phyloP scores from a whole-genome alignment of 2,888 invertebrate species.

The Alcis repandata region DNA sequence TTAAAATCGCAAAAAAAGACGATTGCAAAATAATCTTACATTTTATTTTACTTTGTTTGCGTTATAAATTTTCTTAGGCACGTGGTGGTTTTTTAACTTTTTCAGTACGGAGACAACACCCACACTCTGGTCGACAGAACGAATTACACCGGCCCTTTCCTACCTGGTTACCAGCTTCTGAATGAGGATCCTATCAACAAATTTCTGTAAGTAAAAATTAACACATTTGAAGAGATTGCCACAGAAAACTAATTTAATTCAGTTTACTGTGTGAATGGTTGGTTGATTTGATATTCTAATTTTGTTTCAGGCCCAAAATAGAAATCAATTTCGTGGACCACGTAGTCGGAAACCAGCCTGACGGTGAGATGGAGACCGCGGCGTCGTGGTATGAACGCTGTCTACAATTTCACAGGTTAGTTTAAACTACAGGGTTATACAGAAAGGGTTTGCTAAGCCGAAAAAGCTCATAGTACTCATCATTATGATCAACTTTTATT shows the following conservation, averaged over 20 bases:
- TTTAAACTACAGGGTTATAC: not conserved
- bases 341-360: constrained; percentile 98
- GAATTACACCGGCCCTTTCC: constrained; percentile 93
- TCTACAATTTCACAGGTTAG: constrained; percentile 87
- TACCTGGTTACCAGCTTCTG: constrained; percentile 92
- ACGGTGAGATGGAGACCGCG: constrained; percentile 94
- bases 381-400: constrained; percentile 93
- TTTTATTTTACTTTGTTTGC: no score
- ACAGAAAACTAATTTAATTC: no score
- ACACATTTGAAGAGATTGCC: not conserved
- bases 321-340: constrained; percentile 97
- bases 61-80: no score
- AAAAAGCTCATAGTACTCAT: no score
- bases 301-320: constrained; percentile 87
- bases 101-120: constrained; percentile 97
- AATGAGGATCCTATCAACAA: constrained; percentile 87
- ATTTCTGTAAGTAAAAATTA: constrained; percentile 85
- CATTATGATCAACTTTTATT: no score
- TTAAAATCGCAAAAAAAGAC: no score
- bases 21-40: no score
- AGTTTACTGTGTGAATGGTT: no score
- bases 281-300: not conserved
- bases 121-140: constrained; percentile 97
- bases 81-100: no score
- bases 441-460: not conserved